phyloP scores from a whole-genome alignment of 2,113 vertebrate species.

The Phyllostomus hastatus region DNA sequence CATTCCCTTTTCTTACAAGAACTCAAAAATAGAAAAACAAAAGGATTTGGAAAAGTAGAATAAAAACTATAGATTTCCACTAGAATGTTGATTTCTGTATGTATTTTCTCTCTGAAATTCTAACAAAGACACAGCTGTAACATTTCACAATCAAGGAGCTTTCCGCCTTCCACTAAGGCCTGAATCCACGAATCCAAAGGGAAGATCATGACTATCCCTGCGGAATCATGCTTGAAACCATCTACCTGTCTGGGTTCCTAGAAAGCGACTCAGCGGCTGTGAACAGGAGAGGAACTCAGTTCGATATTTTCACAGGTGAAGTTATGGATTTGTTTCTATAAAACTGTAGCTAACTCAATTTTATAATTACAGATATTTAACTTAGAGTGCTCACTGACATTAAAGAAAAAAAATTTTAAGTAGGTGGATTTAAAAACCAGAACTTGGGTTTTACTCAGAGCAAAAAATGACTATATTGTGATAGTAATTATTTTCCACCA shows the following conservation, averaged over 20 bases:
- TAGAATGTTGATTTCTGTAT: neutral
- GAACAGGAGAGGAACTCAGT: neutral
- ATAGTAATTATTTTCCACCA: neutral
- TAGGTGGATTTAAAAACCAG: neutral
- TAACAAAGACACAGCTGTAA: neutral
- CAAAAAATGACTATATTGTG: neutral
- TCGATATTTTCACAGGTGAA: neutral
- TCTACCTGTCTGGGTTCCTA: neutral
- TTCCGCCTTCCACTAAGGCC: neutral
- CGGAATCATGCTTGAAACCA: neutral
- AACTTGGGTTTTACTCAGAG: neutral
- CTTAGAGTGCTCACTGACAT: neutral
- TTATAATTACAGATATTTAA: neutral
- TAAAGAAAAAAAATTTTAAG: neutral
- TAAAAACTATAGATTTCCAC: neutral
- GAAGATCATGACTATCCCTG: neutral
- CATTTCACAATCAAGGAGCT: neutral
- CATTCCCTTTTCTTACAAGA: neutral
- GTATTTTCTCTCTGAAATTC: neutral
- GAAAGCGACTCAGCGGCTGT: neutral
- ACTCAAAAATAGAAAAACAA: neutral
- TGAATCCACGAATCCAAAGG: neutral
- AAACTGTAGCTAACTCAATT: neutral
- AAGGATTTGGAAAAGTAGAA: neutral
- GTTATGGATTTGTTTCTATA: neutral